phyloP scores from a whole-genome alignment of 2,888 invertebrate species.

The Chrysotoxum bicinctum region DNA sequence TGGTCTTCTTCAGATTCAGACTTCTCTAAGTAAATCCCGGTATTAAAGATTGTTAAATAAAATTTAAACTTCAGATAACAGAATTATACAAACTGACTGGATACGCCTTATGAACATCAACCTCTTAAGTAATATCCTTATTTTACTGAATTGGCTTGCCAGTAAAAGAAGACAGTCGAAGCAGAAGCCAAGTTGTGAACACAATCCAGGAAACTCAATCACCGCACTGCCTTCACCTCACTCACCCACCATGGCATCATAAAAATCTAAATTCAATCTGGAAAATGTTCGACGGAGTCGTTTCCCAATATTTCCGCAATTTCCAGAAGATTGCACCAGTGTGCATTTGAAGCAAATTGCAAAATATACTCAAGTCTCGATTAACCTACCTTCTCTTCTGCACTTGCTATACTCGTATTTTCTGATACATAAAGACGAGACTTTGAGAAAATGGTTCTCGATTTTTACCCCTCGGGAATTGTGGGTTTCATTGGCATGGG shows the following conservation, averaged over 20 bases:
- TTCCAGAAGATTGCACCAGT: conserved; percentile 55
- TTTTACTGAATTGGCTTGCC: neutral
- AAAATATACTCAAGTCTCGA: conserved; percentile 23
- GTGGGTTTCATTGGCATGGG: neutral
- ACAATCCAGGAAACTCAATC: conserved; percentile 31
- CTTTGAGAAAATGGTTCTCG: conserved; percentile 22
- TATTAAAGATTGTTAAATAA: neutral
- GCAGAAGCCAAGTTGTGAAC: neutral
- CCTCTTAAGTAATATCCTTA: conserved; percentile 17
- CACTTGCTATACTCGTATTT: neutral
- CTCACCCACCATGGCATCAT: conserved; percentile 22
- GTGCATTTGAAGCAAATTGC: conserved; percentile 58
- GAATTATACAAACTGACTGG: neutral
- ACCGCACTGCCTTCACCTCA: conserved; percentile 7
- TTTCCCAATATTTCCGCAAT: conserved; percentile 62
- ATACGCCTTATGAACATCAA: neutral
- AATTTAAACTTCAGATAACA: neutral
- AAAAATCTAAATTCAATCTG: conserved; percentile 56
- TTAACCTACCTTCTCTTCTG: conserved; percentile 2
- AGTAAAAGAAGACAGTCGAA: neutral
- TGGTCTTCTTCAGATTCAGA: too few relatives aligned
- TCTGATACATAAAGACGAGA: neutral
- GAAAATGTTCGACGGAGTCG: conserved; percentile 42
- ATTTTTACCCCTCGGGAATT: conserved; percentile 7
- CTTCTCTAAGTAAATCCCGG: neutral